Conservation (phyloP, 2,888 invertebrate species). For the Watsonalla cultraria region DNA sequence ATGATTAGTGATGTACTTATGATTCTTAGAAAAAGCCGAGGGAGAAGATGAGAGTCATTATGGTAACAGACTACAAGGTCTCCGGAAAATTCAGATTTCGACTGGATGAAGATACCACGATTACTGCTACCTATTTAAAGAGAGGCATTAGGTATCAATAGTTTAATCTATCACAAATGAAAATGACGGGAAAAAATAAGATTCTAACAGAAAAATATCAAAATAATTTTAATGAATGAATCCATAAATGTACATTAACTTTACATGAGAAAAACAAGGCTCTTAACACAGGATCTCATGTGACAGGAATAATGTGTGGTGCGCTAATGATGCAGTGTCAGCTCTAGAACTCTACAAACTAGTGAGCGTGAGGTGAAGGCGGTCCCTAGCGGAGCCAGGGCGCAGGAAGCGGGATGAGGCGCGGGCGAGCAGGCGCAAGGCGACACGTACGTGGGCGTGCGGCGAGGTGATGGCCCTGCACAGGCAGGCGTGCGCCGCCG, state of each 20-base stretch:
- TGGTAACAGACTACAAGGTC: too few relatives aligned
- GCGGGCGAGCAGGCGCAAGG: constrained; percentile 19
- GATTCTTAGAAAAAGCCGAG: too few relatives aligned
- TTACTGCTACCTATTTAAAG: too few relatives aligned
- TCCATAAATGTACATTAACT: neutral
- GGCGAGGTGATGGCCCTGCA: constrained; percentile 75
- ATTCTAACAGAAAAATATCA: too few relatives aligned
- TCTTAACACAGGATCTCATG: neutral
- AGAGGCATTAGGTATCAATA: too few relatives aligned
- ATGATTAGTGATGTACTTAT: too few relatives aligned
- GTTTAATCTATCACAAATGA: too few relatives aligned
- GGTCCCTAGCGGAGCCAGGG: constrained; percentile 39
- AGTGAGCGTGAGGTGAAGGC: constrained; percentile 34
- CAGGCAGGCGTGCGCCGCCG: constrained; percentile 70
- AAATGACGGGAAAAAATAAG: too few relatives aligned
- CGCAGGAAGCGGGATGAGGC: constrained; percentile 6
- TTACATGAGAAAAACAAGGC: neutral
- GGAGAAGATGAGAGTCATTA: too few relatives aligned
- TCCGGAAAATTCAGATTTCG: too few relatives aligned
- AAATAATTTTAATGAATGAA: neutral
- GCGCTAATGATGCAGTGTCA: neutral
- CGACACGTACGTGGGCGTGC: constrained; percentile 73
- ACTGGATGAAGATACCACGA: too few relatives aligned
- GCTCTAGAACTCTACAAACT: constrained; percentile 44
- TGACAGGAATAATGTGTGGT: neutral